A percentile compares a stretch with the other conserved stretches of the same genome.
phyloP scores from a whole-genome alignment of 2,888 invertebrate genomes.

The Aspidiotus rigidus region DNA sequence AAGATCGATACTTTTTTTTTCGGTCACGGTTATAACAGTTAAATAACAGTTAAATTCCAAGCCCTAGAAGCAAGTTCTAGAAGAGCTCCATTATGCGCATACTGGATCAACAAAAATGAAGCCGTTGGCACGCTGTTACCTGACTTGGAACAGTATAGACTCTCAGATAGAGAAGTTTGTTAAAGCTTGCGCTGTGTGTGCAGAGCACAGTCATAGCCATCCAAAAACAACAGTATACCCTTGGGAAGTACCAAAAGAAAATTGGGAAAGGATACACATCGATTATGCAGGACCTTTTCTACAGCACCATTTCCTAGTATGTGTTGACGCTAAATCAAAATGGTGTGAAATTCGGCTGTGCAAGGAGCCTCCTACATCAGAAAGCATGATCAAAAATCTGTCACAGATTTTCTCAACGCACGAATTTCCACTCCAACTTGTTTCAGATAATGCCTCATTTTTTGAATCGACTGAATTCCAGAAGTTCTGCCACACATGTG shows the following conservation, averaged over 20 bases:
- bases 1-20: no score
- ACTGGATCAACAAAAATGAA: conserved; percentile 40
- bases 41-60: no score
- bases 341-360: conserved; percentile 30
- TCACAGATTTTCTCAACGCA: conserved; percentile 13
- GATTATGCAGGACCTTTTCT: conserved; percentile 29
- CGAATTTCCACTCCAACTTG: neutral
- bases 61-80: conserved; percentile 34
- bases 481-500: neutral
- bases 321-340: conserved; percentile 35
- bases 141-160: conserved; percentile 38
- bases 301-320: conserved; percentile 29
- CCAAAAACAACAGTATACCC: conserved; percentile 5
- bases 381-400: conserved; percentile 3
- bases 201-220: conserved; percentile 29
- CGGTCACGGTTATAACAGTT: no score
- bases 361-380: neutral
- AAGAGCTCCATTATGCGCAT: conserved; percentile 38
- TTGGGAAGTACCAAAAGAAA: neutral
- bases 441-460: conserved; percentile 3
- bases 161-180: conserved; percentile 37
- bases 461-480: neutral
- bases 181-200: conserved; percentile 10
- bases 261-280: conserved; percentile 1
- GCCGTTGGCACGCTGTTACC: conserved; percentile 37